Conservation (phyloP, 2,797 vertebrate genomes). For the Cuculus canorus region DNA sequence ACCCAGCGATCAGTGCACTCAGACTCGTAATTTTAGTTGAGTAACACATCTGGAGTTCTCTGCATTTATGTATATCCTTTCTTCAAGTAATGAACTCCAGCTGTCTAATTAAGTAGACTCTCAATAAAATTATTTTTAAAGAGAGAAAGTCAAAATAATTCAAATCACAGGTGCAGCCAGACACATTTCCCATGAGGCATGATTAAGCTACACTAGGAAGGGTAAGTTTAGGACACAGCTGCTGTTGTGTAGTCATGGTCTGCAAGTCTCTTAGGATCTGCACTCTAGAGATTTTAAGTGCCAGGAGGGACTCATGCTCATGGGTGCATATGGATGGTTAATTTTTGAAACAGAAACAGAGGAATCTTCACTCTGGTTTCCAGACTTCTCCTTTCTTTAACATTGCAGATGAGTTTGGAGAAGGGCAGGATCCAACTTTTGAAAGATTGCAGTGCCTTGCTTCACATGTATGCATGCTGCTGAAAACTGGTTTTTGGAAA, state of each 20-base stretch:
- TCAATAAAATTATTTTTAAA: neutral
- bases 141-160: neutral
- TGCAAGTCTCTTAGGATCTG: neutral
- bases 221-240: neutral
- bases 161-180: neutral
- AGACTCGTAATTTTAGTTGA: neutral
- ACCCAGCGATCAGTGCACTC: neutral
- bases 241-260: neutral
- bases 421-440: neutral
- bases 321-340: neutral
- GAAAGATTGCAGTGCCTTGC: neutral
- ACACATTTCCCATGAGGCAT: neutral
- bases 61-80: neutral
- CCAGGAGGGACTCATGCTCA: neutral
- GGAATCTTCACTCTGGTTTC: neutral
- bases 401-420: neutral
- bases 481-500: neutral
- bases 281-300: neutral
- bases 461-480: neutral
- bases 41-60: neutral
- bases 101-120: neutral
- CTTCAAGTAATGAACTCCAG: neutral
- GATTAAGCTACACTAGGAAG: neutral
- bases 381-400: neutral
- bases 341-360: constrained; percentile 13